Base-by-base conservation (phyloP, 2,113 vertebrate species). In the Heteronetta atricapilla region DNA sequence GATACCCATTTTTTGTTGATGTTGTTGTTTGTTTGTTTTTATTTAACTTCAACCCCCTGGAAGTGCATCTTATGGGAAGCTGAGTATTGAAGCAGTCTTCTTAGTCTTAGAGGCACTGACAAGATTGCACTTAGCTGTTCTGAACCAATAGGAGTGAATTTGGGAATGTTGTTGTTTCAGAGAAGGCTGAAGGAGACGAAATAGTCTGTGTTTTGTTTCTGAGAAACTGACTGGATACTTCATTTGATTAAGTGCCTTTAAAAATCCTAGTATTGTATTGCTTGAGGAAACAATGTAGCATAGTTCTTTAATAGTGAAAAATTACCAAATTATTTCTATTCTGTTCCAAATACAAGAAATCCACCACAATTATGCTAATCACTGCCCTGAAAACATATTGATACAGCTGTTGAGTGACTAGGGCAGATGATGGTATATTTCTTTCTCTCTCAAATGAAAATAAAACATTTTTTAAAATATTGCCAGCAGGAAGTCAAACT, bases 321-420 rank as follows among this genome's bases (percentile, higher is more conserved):
- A 80, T 88, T 89, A 80, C 62, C 31, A 22, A 85, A 90, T 75
- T 94, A 90, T 92, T 95, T 89, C 70, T 89, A 36, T 94, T 96
- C 77, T 67, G n/a, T 95, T 77, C 56, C 78, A 94, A 96, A 95
- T 89, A 70, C 63, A 55, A 93, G 82, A 88, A 96, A 95, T 94
- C 85, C 85, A 93, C 70, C 31, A 68, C 67, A 96, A 94, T 94
- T 96, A 96, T 69, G 82, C 77, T 96, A 96, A 97, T 94, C 93
- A 86, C 38, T 95, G 74, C 95, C 82, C 91, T 97, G 91, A 88
- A 97, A 96, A 94, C 91, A 96, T 94, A 91, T 85, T 92, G 80
- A 87, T 96, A 94, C 87, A 94, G 82, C 85, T 95, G 88, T 89
- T 96, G 78, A 95, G 81, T 84, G 62, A 93, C 75, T 95, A 59